Evolutionary conservation across 2,797 vertebrate species (phyloP).

Genomic region (Brachyrhaphis roseni): DNA sequence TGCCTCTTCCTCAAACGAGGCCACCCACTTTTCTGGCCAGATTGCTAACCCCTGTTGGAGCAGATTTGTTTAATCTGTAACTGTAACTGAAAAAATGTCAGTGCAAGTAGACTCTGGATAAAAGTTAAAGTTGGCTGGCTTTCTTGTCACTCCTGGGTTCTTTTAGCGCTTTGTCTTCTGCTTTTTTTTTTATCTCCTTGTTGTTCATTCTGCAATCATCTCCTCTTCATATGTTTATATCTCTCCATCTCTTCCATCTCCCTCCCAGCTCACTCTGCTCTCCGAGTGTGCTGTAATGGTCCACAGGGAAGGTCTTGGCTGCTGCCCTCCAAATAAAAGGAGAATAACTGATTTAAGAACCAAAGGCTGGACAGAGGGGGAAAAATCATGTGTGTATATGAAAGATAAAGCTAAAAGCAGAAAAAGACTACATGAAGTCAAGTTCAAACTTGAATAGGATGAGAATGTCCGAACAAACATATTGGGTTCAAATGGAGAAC

Average conservation of each 20-base stretch:
- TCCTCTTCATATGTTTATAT: constrained; percentile 42
- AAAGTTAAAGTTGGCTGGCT: constrained; percentile 20
- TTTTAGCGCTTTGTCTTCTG: constrained; percentile 18
- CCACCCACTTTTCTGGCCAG: constrained; percentile 33
- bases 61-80: constrained; percentile 52
- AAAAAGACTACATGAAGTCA: not conserved
- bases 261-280: constrained; percentile 16
- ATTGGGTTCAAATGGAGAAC: constrained; percentile 15
- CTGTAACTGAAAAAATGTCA: constrained; percentile 28
- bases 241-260: constrained; percentile 48
- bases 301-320: constrained; percentile 61
- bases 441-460: constrained; percentile 15
- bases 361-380: constrained; percentile 40
- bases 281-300: constrained; percentile 54
- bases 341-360: constrained; percentile 53
- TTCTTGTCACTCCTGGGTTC: constrained; percentile 15
- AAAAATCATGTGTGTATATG: constrained; percentile 12
- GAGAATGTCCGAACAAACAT: constrained; percentile 37
- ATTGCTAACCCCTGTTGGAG: constrained; percentile 36
- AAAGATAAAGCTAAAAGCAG: not conserved
- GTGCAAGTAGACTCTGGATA: constrained; percentile 33
- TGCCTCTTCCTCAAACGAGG: constrained; percentile 47
- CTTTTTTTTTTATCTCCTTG: constrained; percentile 21
- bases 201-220: constrained; percentile 40
- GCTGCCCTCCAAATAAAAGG: constrained; percentile 60